phyloP scores from a whole-genome alignment of 2,888 invertebrate genomes.

The Bruchidius siliquastri region DNA sequence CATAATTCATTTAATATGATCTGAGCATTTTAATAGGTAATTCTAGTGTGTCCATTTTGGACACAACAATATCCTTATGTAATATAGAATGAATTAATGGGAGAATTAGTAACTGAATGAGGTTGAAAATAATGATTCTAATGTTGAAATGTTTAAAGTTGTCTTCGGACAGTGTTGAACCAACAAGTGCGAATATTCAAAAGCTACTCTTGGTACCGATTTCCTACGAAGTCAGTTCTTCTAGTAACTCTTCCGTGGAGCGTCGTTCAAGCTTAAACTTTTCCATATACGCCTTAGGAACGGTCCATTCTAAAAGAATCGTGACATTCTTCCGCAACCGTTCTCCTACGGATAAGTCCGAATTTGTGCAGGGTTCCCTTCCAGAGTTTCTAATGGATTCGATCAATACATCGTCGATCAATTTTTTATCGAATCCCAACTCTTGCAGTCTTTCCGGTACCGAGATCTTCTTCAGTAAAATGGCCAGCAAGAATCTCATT shows the following conservation, averaged over 20 bases:
- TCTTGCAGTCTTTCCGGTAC: constrained; percentile 72
- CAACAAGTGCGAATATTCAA: no score
- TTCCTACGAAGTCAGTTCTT: constrained; percentile 59
- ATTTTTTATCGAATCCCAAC: constrained; percentile 66
- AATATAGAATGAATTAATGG: no score
- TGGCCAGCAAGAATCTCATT: constrained; percentile 74
- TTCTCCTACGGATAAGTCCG: constrained; percentile 55
- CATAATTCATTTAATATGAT: no score
- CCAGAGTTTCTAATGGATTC: constrained; percentile 75
- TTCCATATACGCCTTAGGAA: constrained; percentile 73
- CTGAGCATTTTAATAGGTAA: no score
- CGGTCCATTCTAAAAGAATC: constrained; percentile 74
- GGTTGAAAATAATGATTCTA: no score
- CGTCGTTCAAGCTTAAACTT: constrained; percentile 69
- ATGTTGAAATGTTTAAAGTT: no score
- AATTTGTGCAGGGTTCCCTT: constrained; percentile 59
- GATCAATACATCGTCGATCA: constrained; percentile 76
- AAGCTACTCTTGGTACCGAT: background rate
- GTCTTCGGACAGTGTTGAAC: no score
- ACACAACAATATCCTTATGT: no score
- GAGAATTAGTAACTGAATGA: no score
- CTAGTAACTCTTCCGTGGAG: constrained; percentile 73
- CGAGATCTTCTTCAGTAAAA: constrained; percentile 77
- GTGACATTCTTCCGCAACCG: constrained; percentile 71
- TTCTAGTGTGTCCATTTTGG: no score